Evolutionary conservation across 2,113 vertebrate species (phyloP).

Genomic region (Periophthalmus modestus): DNA sequence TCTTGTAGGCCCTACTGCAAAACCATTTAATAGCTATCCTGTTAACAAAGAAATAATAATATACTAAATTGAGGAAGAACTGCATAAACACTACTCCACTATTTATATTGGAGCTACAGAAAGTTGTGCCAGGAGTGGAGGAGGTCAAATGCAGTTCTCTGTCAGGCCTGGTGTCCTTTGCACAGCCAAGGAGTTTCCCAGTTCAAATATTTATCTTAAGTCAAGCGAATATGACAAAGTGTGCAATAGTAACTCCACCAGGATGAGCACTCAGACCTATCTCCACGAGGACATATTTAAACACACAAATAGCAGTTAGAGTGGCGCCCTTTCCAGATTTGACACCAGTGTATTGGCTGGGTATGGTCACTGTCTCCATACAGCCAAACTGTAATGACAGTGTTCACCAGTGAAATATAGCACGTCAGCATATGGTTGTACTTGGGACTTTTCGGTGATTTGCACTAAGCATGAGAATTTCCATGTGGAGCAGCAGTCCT

Average conservation of each 20-base stretch:
- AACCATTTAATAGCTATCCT: background rate
- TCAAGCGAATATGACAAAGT: constrained; percentile 51
- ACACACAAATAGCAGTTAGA: constrained; percentile 47
- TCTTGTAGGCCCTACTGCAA: background rate
- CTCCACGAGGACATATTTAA: constrained; percentile 62
- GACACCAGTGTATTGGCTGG: constrained; percentile 30
- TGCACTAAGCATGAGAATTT: constrained; percentile 43
- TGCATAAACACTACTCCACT: background rate
- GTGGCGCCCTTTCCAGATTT: constrained; percentile 41
- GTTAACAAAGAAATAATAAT: background rate
- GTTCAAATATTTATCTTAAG: constrained; percentile 63
- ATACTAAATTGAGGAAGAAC: background rate
- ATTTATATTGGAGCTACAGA: background rate
- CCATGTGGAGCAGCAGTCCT: constrained; percentile 24
- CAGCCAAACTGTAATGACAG: constrained; percentile 11
- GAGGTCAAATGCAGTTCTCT: constrained; percentile 5
- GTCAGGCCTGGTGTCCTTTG: constrained; percentile 7
- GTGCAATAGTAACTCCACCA: constrained; percentile 44
- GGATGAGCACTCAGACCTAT: constrained; percentile 46
- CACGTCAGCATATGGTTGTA: constrained; percentile 42
- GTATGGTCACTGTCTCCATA: constrained; percentile 32
- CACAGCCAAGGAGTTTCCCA: constrained; percentile 34
- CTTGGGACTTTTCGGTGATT: constrained; percentile 36
- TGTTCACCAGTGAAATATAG: constrained; percentile 30
- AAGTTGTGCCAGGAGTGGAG: constrained; percentile 8